A percentile compares a stretch with the other conserved stretches of the same genome.
Evolutionary conservation across 2,113 vertebrate genomes (phyloP).

Genomic region (Dipodomys spectabilis): DNA sequence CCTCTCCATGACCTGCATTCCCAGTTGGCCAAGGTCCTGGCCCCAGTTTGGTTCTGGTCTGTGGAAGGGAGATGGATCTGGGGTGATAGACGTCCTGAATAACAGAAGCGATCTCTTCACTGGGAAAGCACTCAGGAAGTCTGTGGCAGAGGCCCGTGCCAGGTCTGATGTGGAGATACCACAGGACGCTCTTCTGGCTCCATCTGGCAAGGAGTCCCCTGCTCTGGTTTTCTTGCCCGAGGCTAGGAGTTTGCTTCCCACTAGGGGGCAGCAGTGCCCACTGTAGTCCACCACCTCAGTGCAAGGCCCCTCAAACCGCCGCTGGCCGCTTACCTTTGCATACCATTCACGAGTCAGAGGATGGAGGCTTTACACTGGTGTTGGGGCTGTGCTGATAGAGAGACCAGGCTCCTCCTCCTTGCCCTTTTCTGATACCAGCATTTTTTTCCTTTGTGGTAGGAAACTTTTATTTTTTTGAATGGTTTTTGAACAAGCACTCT

Average conservation of each 20-base stretch:
- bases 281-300: not conserved
- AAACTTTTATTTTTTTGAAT: not conserved
- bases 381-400: too few species aligned
- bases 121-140: not conserved
- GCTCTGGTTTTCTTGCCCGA: not conserved
- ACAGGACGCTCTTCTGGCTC: not conserved
- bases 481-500: too few species aligned
- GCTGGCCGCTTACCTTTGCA: not conserved
- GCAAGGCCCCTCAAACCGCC: not conserved
- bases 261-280: conserved; percentile 35
- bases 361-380: not conserved
- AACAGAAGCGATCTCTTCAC: not conserved
- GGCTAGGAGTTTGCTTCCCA: not conserved
- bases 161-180: not conserved
- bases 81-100: not conserved
- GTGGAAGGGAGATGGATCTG: too few species aligned
- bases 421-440: not conserved
- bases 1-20: not conserved
- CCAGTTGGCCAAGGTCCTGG: not conserved
- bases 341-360: not conserved
- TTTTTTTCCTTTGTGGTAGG: not conserved
- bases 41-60: not conserved
- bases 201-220: too few species aligned
- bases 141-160: not conserved
- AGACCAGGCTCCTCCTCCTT: not conserved